Base-by-base conservation (phyloP, 2,113 vertebrate species). In the Dipodomys ordii region DNA sequence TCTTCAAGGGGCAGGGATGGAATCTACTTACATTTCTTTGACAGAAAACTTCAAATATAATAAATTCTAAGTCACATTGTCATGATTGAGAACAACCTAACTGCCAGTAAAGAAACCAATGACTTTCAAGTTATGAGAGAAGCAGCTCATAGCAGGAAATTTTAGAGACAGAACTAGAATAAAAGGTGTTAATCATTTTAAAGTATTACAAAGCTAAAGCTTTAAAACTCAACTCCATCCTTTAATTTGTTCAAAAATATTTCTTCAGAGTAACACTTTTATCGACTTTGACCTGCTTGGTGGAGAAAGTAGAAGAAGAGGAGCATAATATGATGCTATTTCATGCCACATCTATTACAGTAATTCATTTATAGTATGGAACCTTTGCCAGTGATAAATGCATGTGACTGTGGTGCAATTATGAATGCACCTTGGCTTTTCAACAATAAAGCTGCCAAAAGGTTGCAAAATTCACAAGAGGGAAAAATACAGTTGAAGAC, bases 271-370 rank as follows among this genome's bases (percentile, higher is more conserved):
- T 91, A 96, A 90, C n/a, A 92, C 90, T 97, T 96, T 53, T 92
- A 87, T 97, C 39, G 39, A 93, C 95, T 97, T 96, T 98, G 97
- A 97, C 96, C 97, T 88, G 84, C 90, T 97, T 92, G 25, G 96
- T 96, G 92, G 84, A 97, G 91, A 97, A 95, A 96, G 96, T 91
- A 91, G 93, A 97, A 96, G 96, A 97, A 92, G 78, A 94, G 86
- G 93, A 97, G 93, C 96, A 97, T 97, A 98, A 98, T 97, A 96
- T 97, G 96, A 96, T 97, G 93, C 89, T 95, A 97, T 98, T 98
- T 97, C 94, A 95, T 97, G 96, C 96, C 97, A 97, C 89, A 95
- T 96, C 94, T 97, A 97, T 98, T 97, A 96, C 77, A 96, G 95
- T 96, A 98, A 98, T 97, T 98, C 97, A 96, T 98, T 98, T 97